Conservation (phyloP, 2,888 invertebrate species). For the Oligia latruncula region DNA sequence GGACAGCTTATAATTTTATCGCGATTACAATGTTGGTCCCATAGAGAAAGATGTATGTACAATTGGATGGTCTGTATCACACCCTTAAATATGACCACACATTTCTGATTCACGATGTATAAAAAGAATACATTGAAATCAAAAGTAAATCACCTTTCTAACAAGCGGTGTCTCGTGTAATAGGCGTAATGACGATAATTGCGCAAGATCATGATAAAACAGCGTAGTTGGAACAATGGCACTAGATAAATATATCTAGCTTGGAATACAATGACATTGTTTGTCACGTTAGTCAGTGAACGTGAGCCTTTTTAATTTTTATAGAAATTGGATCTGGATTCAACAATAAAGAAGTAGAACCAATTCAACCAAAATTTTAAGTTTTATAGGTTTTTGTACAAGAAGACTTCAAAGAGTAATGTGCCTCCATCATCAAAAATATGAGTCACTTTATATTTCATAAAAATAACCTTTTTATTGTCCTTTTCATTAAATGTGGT, state of each 20-base stretch:
- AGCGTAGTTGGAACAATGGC: conserved; percentile 41
- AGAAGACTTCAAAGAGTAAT: neutral
- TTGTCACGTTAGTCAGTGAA: conserved; percentile 21
- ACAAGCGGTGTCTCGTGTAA: conserved; percentile 29
- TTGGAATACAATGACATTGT: conserved; percentile 44
- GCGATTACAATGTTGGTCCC: too few species aligned
- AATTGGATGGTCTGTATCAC: too few species aligned
- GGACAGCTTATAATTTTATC: too few species aligned
- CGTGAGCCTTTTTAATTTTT: conserved; percentile 21
- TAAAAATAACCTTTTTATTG: too few species aligned
- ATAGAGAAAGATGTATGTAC: too few species aligned
- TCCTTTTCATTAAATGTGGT: neutral
- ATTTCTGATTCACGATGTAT: too few species aligned
- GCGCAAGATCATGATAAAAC: conserved; percentile 40
- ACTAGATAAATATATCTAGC: conserved; percentile 30
- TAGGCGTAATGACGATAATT: conserved; percentile 48
- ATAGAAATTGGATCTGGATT: conserved; percentile 1
- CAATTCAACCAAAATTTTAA: neutral
- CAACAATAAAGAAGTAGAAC: neutral
- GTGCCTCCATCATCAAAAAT: neutral
- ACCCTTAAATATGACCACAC: too few species aligned
- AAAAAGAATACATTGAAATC: conserved; percentile 33
- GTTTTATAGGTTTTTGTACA: neutral
- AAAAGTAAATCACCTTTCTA: conserved; percentile 54
- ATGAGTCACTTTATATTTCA: neutral